Base-by-base conservation (phyloP, 2,888 invertebrate species). In the Monoplex corrugatus region DNA sequence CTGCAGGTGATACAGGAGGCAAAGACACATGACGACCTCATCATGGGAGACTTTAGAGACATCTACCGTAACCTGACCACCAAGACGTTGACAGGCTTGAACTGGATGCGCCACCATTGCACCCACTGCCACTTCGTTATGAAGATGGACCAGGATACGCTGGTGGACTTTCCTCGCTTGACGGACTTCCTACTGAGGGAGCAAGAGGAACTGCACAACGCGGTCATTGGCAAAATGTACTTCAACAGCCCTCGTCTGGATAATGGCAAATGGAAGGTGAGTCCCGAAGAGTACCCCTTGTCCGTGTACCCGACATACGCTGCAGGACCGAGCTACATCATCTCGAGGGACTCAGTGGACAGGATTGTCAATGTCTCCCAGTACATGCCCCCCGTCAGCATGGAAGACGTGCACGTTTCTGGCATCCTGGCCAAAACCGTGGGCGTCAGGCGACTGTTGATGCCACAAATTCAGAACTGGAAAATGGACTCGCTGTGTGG, bases 371-470 rank as follows among this genome's bases (percentile, higher is more conserved):
- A 88, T 44, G 44, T 68, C 63, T 88, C 88, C 2, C 88, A 83
- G 84, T 45, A 85, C 75, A 43, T 89, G 85, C 88, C 88, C 8
- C 40, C 28, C 78, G 38, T 85, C 16, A 19, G 32, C 45, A n/a
- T 89, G 88, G 88, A 89, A 38, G 88, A 89, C 50, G 88, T 89
- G 50, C 43, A 32, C 19, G 75, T 89, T 23, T 85, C 88, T 1
- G 88, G 88, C 45, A 50, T 85, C 57, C 43, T 89, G 72, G 84
- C 85, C 28, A 44, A 75, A 40, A 35, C 57, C 8, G n/a, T 83
- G 32, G 85, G 57, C 1, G 43, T 84, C n/a, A 50, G 32, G 35
- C 68, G 50, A 1, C 72, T 40, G 23, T 8, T 45, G 75, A n/a
- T 89, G 75, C 43, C n/a, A 23, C 84, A 89, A 43, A 50, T 89